Conservation (phyloP, 1,140 invertebrate genomes). For the Phthorimaea operculella region DNA sequence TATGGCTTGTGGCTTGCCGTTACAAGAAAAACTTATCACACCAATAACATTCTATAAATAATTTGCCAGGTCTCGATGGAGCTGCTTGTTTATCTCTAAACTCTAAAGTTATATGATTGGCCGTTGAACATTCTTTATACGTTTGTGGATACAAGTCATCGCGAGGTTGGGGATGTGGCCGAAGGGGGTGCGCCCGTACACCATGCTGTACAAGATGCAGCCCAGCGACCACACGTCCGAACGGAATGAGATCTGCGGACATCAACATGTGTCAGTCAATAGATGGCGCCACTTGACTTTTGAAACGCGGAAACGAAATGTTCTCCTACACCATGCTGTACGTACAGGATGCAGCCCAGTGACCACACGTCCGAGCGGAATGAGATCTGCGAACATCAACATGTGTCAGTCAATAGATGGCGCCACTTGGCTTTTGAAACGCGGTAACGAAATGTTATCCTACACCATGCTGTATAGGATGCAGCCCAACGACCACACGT, state of each 20-base stretch:
- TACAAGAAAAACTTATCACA: no score
- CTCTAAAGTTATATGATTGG: no score
- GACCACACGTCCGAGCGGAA: conserved; percentile 98
- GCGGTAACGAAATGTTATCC: no score
- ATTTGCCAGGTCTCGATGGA: no score
- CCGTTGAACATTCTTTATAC: no score
- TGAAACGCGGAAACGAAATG: no score
- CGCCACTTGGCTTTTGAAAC: neutral
- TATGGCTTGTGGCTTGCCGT: no score
- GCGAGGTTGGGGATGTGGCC: conserved; percentile 80
- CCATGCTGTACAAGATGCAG: conserved; percentile 94
- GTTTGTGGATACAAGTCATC: no score
- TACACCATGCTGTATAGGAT: conserved; percentile 95
- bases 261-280: no score
- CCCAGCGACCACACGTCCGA: conserved; percentile 98
- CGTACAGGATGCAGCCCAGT: conserved; percentile 93
- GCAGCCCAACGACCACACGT: conserved; percentile 98
- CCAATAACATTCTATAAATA: no score
- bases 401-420: neutral
- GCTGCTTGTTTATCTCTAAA: no score
- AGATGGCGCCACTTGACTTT: conserved; percentile 62
- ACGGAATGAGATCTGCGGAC: conserved; percentile 88
- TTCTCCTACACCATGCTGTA: no score
- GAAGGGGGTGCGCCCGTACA: conserved; percentile 93
- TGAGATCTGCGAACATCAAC: conserved; percentile 86